Conservation (phyloP, 2,113 vertebrate genomes). For the Gadus macrocephalus region DNA sequence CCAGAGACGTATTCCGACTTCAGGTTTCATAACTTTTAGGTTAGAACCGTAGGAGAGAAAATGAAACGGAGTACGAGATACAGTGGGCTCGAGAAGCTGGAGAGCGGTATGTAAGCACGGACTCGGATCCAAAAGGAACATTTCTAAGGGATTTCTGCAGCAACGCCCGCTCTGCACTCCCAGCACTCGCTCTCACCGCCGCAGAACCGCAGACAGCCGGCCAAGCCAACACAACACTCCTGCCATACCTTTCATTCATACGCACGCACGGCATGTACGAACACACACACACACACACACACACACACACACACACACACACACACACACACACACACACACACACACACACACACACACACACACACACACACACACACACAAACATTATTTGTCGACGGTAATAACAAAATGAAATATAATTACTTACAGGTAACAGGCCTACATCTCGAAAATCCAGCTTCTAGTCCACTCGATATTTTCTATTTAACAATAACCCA, state of each 20-base stretch:
- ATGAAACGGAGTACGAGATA: constrained; percentile 66
- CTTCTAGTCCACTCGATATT: constrained; percentile 38
- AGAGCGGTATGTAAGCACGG: constrained; percentile 73
- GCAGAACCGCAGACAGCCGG: constrained; percentile 77
- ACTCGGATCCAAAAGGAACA: constrained; percentile 77
- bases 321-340: no score
- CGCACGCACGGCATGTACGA: constrained; percentile 15
- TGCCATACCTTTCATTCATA: constrained; percentile 64
- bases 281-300: no score
- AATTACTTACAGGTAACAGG: neutral
- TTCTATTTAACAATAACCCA: constrained; percentile 19
- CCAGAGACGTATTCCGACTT: constrained; percentile 64
- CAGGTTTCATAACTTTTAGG: constrained; percentile 68
- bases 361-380: constrained; percentile 2
- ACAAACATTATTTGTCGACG: neutral
- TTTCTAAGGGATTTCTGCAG: constrained; percentile 79
- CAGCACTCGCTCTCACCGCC: constrained; percentile 62
- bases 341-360: neutral
- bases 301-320: no score
- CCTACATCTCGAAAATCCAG: constrained; percentile 37
- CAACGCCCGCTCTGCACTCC: constrained; percentile 71
- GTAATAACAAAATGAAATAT: neutral
- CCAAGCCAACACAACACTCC: constrained; percentile 75
- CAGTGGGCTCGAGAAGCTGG: constrained; percentile 56
- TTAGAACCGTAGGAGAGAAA: constrained; percentile 65